phyloP scores from a whole-genome alignment of 1,140 invertebrate genomes.

The Rhagoletis pomonella region DNA sequence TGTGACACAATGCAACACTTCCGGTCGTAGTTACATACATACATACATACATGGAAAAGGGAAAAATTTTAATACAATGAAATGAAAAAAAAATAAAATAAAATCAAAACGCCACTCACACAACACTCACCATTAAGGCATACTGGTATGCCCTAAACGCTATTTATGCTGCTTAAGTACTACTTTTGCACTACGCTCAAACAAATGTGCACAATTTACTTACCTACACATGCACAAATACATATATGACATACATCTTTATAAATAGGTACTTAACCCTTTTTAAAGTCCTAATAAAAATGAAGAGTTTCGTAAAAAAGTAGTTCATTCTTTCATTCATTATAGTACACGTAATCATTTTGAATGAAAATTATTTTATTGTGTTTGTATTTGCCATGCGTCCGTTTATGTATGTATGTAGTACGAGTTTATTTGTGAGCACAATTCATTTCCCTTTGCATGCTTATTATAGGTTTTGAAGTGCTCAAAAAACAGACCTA shows the following conservation, averaged over 20 bases:
- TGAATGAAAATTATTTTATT: not conserved
- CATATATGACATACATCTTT: no score
- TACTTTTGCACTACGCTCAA: no score
- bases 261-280: constrained; percentile 20
- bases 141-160: not conserved
- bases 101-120: not conserved
- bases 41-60: not conserved
- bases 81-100: not conserved
- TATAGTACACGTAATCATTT: not conserved
- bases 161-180: constrained; percentile 28
- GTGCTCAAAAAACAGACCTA: not conserved
- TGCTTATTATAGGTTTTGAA: constrained; percentile 6
- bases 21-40: not conserved
- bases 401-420: not conserved
- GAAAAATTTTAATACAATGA: not conserved
- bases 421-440: not conserved
- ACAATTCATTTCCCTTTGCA: constrained; percentile 10
- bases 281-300: constrained; percentile 36
- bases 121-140: not conserved
- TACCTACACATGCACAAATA: not conserved
- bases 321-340: constrained; percentile 20
- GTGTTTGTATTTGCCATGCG: not conserved
- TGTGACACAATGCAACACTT: not conserved
- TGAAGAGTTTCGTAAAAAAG: not conserved
- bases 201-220: not conserved